Conservation (phyloP, 2,888 invertebrate genomes). For the Aleiodes leptofemur region DNA sequence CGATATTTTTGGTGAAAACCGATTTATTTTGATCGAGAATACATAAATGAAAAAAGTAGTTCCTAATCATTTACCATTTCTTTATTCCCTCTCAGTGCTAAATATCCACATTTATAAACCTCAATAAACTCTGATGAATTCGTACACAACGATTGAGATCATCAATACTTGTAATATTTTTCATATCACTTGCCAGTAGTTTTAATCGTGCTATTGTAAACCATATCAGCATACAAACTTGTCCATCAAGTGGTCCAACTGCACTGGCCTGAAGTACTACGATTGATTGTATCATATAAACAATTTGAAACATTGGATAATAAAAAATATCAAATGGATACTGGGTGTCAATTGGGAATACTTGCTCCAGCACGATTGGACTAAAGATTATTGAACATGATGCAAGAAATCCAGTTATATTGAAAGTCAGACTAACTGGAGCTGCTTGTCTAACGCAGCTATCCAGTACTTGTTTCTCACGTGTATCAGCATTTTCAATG, state of each 20-base stretch:
- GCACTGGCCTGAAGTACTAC: constrained; percentile 53
- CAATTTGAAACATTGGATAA: constrained; percentile 45
- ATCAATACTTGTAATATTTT: constrained; percentile 10
- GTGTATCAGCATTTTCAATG: constrained; percentile 34
- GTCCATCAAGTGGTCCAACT: constrained; percentile 54
- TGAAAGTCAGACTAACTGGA: constrained; percentile 48
- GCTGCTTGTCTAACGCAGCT: constrained; percentile 52
- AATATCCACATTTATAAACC: constrained; percentile 45
- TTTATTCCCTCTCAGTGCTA: too few relatives aligned
- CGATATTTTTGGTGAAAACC: too few relatives aligned
- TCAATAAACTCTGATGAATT: constrained; percentile 45
- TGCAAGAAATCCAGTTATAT: constrained; percentile 48
- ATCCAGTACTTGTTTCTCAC: constrained; percentile 51
- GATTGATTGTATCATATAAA: constrained; percentile 58
- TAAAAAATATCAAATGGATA: constrained; percentile 59
- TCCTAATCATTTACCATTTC: too few relatives aligned
- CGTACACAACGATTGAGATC: constrained; percentile 38
- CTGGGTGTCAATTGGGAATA: constrained; percentile 60
- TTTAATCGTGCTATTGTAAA: constrained; percentile 56
- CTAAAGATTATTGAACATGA: constrained; percentile 47
- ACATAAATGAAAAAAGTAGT: too few relatives aligned
- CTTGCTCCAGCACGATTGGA: constrained; percentile 50
- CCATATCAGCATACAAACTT: constrained; percentile 57
- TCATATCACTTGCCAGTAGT: constrained; percentile 47
- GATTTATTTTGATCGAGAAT: too few relatives aligned